Percentiles rank a stretch among this genome's conserved stretches.
Conservation (phyloP, 2,113 vertebrate genomes). For the Recurvirostra avosetta region DNA sequence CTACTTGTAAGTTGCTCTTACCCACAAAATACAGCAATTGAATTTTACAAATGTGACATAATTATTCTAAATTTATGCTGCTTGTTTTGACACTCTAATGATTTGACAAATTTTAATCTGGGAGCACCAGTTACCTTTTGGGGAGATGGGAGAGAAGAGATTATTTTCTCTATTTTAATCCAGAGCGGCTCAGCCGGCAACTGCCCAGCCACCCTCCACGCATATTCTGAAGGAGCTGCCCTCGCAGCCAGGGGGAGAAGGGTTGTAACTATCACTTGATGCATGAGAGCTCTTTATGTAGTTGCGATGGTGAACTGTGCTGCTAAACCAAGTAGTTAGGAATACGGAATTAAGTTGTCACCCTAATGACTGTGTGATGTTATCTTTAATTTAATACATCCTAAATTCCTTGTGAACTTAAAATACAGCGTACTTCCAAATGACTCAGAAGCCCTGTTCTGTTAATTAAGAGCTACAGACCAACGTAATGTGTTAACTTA, state of each 20-base stretch:
- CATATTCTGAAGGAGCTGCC: neutral
- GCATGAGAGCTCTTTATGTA: neutral
- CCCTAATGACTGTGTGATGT: neutral
- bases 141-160: neutral
- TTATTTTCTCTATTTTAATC: neutral
- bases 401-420: neutral
- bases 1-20: neutral
- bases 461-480: constrained; percentile 1
- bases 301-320: accelerated
- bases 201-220: neutral
- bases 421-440: neutral
- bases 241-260: neutral
- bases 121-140: neutral
- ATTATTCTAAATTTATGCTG: neutral
- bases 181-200: neutral
- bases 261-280: neutral
- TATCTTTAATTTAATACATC: neutral
- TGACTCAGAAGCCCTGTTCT: neutral
- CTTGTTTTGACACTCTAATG: neutral
- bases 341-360: neutral
- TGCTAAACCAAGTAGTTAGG: neutral
- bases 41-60: neutral
- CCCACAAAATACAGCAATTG: neutral
- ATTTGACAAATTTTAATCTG: neutral
- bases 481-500: neutral